Evolutionary conservation across 2,888 invertebrate genomes (phyloP).

Genomic region (Oasisia sp.): DNA sequence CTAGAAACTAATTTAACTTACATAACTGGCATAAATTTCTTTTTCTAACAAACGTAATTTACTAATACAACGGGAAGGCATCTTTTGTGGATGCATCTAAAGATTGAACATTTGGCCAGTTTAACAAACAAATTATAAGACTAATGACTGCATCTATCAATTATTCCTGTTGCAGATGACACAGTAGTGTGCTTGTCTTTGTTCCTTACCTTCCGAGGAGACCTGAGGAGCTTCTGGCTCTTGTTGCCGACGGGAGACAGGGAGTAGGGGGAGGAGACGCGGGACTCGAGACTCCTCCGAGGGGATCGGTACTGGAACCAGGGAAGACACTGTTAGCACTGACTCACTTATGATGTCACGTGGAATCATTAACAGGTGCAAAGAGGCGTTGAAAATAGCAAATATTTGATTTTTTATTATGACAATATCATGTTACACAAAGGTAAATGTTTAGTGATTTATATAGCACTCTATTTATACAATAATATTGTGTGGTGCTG

Average conservation of each 20-base stretch:
- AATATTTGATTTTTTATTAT: background rate
- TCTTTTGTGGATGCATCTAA: too few relatives aligned
- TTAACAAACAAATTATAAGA: background rate
- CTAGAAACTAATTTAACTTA: too few relatives aligned
- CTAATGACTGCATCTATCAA: background rate
- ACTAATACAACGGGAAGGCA: too few relatives aligned
- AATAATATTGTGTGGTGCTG: too few relatives aligned
- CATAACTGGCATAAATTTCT: too few relatives aligned
- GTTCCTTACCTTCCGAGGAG: constrained; percentile 82
- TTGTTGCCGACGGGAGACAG: constrained; percentile 94
- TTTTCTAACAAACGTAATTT: too few relatives aligned
- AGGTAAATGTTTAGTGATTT: background rate
- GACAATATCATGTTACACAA: background rate
- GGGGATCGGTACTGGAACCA: constrained; percentile 66
- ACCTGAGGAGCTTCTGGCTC: constrained; percentile 91
- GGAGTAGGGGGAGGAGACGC: constrained; percentile 82
- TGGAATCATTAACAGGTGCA: background rate
- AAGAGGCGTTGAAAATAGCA: background rate
- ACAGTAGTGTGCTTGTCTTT: background rate
- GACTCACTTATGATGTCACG: background rate
- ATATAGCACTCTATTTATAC: too few relatives aligned
- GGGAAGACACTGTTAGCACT: constrained; percentile 32
- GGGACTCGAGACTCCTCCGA: constrained; percentile 54
- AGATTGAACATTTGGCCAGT: background rate
- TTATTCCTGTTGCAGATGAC: background rate